Conservation (phyloP, 2,113 vertebrate species). For the Ceuthmochares aereus region DNA sequence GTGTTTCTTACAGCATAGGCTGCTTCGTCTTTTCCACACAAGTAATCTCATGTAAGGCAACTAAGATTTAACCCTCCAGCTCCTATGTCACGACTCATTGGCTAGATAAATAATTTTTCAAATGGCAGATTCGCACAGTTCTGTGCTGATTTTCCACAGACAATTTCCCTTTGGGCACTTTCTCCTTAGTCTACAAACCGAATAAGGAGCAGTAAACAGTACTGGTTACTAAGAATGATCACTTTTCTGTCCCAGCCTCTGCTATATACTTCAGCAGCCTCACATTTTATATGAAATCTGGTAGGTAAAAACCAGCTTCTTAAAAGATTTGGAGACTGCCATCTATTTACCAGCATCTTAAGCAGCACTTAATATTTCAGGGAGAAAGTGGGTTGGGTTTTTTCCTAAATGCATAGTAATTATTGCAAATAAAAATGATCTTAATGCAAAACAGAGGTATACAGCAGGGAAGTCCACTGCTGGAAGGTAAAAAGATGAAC, state of each 20-base stretch:
- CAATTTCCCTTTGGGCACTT: background rate
- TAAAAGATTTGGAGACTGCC: background rate
- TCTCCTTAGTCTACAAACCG: background rate
- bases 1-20: background rate
- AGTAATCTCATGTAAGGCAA: background rate
- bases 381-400: background rate
- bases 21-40: background rate
- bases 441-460: background rate
- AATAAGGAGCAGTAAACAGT: background rate
- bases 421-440: background rate
- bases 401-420: background rate
- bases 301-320: background rate
- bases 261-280: background rate
- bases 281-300: background rate
- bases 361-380: background rate
- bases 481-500: background rate
- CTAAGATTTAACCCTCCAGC: background rate
- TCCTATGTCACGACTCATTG: background rate
- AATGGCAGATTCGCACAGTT: background rate
- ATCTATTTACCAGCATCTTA: background rate
- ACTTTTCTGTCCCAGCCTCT: background rate
- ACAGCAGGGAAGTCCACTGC: background rate
- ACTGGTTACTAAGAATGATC: background rate
- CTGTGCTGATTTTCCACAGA: background rate
- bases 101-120: background rate